Conservation (phyloP, 2,113 vertebrate species). For the Saccopteryx bilineata region DNA sequence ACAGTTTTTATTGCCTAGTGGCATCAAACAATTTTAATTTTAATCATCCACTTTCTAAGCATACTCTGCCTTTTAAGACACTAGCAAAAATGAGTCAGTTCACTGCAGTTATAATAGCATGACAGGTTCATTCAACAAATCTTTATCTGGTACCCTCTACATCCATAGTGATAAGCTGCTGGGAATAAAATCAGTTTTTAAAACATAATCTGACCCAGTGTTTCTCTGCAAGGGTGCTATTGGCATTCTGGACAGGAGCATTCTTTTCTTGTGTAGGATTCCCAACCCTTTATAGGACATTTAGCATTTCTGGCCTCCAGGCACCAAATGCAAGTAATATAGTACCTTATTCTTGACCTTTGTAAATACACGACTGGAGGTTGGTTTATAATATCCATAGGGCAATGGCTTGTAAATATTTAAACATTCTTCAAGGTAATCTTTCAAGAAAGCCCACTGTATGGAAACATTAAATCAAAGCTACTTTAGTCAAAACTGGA, state of each 20-base stretch:
- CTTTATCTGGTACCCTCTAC: neutral
- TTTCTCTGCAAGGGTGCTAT: neutral
- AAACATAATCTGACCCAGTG: neutral
- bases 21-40: constrained; percentile 6
- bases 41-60: neutral
- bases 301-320: constrained; percentile 1
- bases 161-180: neutral
- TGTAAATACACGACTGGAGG: neutral
- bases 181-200: constrained; percentile 48
- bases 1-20: constrained; percentile 30
- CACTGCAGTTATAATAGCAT: neutral
- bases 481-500: neutral
- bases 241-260: neutral
- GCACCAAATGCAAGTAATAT: neutral
- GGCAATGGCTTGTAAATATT: neutral
- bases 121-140: neutral
- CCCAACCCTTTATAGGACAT: neutral
- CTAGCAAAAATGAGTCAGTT: neutral
- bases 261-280: neutral
- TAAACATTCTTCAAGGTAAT: constrained; percentile 37
- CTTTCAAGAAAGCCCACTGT: constrained; percentile 14
- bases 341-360: neutral
- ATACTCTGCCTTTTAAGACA: constrained; percentile 16
- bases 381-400: constrained; percentile 23
- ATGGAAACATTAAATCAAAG: constrained; percentile 33